Evolutionary conservation across 2,113 vertebrate species (phyloP).

Genomic region (Seriola quinqueradiata): DNA sequence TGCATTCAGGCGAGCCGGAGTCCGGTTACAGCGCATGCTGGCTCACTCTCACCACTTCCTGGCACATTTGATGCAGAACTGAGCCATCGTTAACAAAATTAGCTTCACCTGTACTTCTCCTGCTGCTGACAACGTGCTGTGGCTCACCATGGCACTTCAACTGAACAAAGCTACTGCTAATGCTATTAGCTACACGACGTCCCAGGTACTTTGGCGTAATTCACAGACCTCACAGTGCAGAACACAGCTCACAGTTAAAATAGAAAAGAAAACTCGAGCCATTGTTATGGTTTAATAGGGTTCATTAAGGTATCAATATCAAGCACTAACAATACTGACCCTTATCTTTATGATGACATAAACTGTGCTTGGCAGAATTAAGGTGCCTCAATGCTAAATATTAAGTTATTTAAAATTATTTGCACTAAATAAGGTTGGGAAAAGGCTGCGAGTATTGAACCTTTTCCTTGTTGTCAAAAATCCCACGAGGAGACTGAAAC

Average conservation of each 20-base stretch:
- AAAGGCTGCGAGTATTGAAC: not conserved
- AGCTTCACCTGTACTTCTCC: not conserved
- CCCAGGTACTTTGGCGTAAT: not conserved
- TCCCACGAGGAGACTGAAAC: not conserved
- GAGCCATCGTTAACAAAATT: not conserved
- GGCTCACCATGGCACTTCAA: not conserved
- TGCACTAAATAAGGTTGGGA: not conserved
- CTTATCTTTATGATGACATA: not conserved
- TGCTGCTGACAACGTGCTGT: not conserved
- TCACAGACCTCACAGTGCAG: not conserved
- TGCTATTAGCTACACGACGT: not conserved
- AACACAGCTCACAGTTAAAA: not conserved
- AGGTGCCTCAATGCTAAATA: not conserved
- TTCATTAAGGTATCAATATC: not conserved
- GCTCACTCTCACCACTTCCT: not conserved
- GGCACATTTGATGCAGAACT: no score
- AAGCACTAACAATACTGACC: not conserved
- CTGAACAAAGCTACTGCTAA: not conserved
- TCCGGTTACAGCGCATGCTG: not conserved
- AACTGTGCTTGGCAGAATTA: not conserved
- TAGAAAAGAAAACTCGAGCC: not conserved
- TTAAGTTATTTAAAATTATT: not conserved
- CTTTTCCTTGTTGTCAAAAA: not conserved
- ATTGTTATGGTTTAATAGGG: not conserved
- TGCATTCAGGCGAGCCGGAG: not conserved